Percentiles rank a stretch among this genome's conserved stretches.
phyloP scores from a whole-genome alignment of 1,140 invertebrate genomes.

The Ectropis grisescens region DNA sequence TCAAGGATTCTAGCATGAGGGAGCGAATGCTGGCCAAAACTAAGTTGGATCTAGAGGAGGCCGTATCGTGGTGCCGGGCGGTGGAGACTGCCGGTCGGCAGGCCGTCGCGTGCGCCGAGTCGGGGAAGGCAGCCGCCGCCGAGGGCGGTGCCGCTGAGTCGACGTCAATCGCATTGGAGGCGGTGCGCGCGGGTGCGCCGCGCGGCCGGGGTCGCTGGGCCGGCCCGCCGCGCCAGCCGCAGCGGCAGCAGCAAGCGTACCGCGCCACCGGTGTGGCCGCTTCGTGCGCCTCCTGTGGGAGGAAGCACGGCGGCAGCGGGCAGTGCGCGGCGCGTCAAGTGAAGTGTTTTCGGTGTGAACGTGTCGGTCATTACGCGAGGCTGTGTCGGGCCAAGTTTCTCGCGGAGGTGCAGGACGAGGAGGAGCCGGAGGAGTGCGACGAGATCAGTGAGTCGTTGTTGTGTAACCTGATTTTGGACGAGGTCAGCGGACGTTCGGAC shows the following conservation, averaged over 20 bases:
- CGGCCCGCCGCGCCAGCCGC: too few relatives aligned
- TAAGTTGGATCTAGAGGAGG: slow-evolving; percentile 2
- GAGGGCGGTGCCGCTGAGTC: too few relatives aligned
- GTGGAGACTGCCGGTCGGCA: not conserved
- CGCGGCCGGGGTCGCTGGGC: too few relatives aligned
- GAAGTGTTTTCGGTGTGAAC: slow-evolving; percentile 8
- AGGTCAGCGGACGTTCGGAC: too few relatives aligned
- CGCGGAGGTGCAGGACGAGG: not conserved
- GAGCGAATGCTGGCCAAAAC: slow-evolving; percentile 4
- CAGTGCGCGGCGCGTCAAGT: slow-evolving; percentile 2
- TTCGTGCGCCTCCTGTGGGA: slow-evolving; percentile 1
- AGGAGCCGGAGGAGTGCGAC: not conserved
- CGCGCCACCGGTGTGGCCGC: too few relatives aligned
- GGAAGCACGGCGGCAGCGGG: not conserved
- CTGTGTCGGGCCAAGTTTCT: not conserved
- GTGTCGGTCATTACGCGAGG: slow-evolving; percentile 6
- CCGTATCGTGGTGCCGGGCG: slow-evolving; percentile 1
- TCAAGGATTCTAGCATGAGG: not conserved
- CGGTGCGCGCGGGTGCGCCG: too few relatives aligned
- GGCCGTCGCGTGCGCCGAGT: not conserved
- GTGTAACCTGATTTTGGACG: too few relatives aligned
- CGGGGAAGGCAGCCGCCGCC: not conserved
- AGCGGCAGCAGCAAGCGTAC: too few relatives aligned
- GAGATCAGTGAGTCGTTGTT: too few relatives aligned
- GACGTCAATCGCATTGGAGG: too few relatives aligned